Base-by-base conservation (phyloP, 2,888 invertebrate genomes). In the Trichogramma evanescens region DNA sequence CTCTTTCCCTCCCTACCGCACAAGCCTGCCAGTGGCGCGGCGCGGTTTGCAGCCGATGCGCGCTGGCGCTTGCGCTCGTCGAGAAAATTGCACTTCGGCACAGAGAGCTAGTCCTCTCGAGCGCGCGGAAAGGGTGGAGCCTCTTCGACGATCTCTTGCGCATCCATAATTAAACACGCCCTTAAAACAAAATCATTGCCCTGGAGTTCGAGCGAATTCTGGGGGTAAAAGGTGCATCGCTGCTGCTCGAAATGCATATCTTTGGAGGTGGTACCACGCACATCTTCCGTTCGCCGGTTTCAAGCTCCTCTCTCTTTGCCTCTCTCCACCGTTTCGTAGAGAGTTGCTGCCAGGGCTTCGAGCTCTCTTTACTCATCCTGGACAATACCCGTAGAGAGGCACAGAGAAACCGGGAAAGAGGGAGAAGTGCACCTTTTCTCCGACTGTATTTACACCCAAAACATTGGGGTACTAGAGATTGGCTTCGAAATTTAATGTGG, bases 91-190 rank as follows among this genome's bases (percentile, higher is more conserved):
- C 26, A 26, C 26, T 26, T 26, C 26, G 26, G 26, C 26, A 26
- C 26, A 26, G 26, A 26, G 26, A 26, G 26, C 65, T 65, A 60
- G 61, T 62, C 66, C 61, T 45, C 60, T 56, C 60, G 56, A 59
- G 56, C 61, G 59, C 59, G 64, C 63, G 59, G 40, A 54, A 71
- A 72, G 72, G 77, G 77, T 76, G 77, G 77, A 77, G 77, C 76
- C 66, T 74, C 74, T 71, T 69, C 73, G 9, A 10, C 48, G 6
- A n/a, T 50, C 73, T 74, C 75, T 75, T 74, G 74, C 74, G 75
- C 74, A 77, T 77, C 77, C 75, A 76, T 77, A 77, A 77, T 77
- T 77, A 77, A 77, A 77, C 77, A 77, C 77, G 77, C 77, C 77
- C 77, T 77, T 77, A 76, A 76, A 77, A 76, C 76, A 76, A 77